Evolutionary conservation across 2,888 invertebrate genomes (phyloP), one percentile per base, ranked within the genome.

Genomic region (Pristionchus japonicus): DNA sequence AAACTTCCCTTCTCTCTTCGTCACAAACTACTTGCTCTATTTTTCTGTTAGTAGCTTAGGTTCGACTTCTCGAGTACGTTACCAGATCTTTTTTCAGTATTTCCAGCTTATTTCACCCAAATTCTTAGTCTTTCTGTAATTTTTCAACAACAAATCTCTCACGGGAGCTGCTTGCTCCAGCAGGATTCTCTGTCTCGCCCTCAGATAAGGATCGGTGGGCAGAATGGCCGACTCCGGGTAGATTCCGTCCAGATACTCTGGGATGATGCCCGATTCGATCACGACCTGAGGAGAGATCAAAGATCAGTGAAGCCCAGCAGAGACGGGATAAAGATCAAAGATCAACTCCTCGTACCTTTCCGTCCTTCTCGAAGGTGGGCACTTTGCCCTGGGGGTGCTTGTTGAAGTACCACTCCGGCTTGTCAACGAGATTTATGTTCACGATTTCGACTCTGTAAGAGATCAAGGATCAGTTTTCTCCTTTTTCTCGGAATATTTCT

Each of bases 201-300:
- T 96, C 90, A 96, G 96, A 88, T 91, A 97, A 92, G 89, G 97
- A 94, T 97, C 96, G 17, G 95, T 95, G 0, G 97, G 96, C 92
- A 96, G 96, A 40, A 97, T 95, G 0, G 96, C 96, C 9, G 89
- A 89, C 1, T 95, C 96, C 0, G 96, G 96, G 94, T 96, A 97
- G 93, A 96, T 96, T 92, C 97, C 97, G 93, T 97, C 97, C 89
- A 97, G 94, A 94, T 97, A 97, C 91, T 97, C 96, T 91, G 96
- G 96, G 90, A 97, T 96, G 57, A 97, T 96, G 90, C 96, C 95
- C 91, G 97, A 97, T 94, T 97, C 97, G 93, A 96, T 96, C 23
- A 97, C 95, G 2, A 96, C 95, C 89, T 96, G 83, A 15, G n/a
- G n/a, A 80, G 40, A n/a, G 37, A 80, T 31, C 49, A 82, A 49